Evolutionary conservation across 2,113 vertebrate genomes (phyloP).

Genomic region (Heliornis fulica): DNA sequence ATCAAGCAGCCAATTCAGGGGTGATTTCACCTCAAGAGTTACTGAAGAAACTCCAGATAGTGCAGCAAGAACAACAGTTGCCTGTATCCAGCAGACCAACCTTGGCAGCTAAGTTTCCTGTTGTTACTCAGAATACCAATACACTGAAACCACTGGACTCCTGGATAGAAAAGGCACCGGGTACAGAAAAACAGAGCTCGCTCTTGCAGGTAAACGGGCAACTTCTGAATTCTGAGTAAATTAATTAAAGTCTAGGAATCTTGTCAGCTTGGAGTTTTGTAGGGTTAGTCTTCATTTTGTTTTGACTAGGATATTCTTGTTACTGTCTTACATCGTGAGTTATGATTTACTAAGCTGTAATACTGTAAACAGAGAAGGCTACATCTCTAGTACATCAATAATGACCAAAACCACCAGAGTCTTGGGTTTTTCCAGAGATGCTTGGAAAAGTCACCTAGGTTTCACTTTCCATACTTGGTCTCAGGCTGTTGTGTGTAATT

Average conservation of each 20-base stretch:
- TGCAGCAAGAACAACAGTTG: slow-evolving; percentile 86
- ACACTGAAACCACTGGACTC: slow-evolving; percentile 54
- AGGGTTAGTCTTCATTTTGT: background rate
- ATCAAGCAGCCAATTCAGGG: slow-evolving; percentile 47
- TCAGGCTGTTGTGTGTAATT: background rate
- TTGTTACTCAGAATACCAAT: slow-evolving; percentile 45
- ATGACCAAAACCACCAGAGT: background rate
- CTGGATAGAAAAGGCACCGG: slow-evolving; percentile 62
- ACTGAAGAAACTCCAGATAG: slow-evolving; percentile 85
- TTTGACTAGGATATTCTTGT: background rate
- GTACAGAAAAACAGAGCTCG: slow-evolving; percentile 69
- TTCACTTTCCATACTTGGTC: background rate
- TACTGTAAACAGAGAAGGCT: background rate
- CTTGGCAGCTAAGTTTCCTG: slow-evolving; percentile 85
- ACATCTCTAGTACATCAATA: background rate
- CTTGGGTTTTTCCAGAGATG: background rate
- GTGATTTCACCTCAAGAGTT: slow-evolving; percentile 87
- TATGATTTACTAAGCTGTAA: background rate
- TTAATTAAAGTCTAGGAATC: background rate
- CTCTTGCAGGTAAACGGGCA: slow-evolving; percentile 80
- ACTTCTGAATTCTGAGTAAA: background rate
- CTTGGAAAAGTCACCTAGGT: background rate
- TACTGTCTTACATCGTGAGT: background rate
- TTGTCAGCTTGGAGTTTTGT: background rate
- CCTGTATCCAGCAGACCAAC: slow-evolving; percentile 64